These are phyloP conservation scores for Poliocrania exsul DNA, from an alignment of 2,797 vertebrate genomes.

Conservation along the genomic window DNA sequence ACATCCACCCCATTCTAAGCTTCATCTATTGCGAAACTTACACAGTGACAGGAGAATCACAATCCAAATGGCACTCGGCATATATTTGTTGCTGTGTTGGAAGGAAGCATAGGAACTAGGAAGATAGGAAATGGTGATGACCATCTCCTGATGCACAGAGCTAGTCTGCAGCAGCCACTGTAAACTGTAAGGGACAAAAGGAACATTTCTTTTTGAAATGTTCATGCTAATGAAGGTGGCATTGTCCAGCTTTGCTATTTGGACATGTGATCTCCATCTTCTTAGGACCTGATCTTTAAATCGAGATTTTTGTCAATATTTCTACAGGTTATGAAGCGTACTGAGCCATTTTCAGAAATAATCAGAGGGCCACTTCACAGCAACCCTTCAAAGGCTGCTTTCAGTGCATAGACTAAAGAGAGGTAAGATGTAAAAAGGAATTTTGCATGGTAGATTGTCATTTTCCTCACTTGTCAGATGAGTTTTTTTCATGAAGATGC, in stretches of 20 bases:
- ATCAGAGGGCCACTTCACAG: background rate
- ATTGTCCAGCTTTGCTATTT: background rate
- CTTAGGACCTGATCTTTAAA: background rate
- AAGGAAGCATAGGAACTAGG: background rate
- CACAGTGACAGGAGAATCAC: background rate
- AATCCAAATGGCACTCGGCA: background rate
- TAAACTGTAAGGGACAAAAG: background rate
- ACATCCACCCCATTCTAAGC: accelerated
- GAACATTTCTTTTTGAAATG: background rate
- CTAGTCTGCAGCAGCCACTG: background rate
- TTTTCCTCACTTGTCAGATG: background rate
- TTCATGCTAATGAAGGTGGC: background rate
- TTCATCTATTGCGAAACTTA: background rate
- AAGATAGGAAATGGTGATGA: background rate
- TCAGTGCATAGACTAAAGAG: background rate
- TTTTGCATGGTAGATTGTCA: background rate
- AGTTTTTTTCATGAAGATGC: background rate
- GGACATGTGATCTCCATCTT: background rate
- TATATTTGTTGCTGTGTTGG: accelerated
- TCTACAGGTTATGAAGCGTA: background rate
- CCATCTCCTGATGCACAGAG: background rate
- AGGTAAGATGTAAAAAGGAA: background rate
- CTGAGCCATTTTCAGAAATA: background rate
- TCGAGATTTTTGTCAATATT: background rate
- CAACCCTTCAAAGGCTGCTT: background rate